A percentile compares a stretch with the other conserved stretches of the same genome.
Conservation (phyloP, 2,888 invertebrate genomes). For the Cosmopolites sordidus region DNA sequence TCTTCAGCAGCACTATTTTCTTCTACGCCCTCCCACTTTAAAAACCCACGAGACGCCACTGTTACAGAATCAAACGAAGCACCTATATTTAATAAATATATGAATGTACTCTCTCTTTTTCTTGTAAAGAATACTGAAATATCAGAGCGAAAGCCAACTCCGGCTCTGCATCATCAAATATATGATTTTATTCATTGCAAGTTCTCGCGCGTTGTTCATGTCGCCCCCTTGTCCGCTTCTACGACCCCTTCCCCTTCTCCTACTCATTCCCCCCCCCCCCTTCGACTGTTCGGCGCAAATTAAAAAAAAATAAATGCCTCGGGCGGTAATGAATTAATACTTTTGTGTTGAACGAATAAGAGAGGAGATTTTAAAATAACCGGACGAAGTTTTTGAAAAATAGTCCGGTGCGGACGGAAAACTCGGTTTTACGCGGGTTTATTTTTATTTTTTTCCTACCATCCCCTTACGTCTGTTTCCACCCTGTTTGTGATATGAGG, state of each 20-base stretch:
- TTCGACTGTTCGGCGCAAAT: constrained; percentile 18
- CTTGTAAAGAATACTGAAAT: too few relatives aligned
- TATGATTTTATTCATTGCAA: constrained; percentile 1
- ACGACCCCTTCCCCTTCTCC: not conserved
- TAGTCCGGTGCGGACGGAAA: not conserved
- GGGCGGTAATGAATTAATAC: constrained; percentile 27
- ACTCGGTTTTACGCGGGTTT: not conserved
- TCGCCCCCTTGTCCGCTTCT: too few relatives aligned
- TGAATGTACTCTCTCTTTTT: too few relatives aligned
- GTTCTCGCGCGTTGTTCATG: not conserved
- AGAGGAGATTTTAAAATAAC: constrained; percentile 27
- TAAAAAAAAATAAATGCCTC: constrained; percentile 27
- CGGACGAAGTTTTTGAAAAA: constrained; percentile 10
- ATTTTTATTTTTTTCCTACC: not conserved
- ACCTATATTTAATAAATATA: too few relatives aligned
- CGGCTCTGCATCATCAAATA: not conserved
- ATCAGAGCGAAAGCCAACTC: too few relatives aligned
- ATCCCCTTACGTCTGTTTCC: not conserved
- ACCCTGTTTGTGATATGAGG: not conserved
- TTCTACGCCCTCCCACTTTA: too few relatives aligned
- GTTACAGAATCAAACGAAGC: too few relatives aligned
- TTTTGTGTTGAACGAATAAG: constrained; percentile 25
- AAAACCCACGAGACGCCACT: too few relatives aligned
- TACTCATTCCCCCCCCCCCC: not conserved
- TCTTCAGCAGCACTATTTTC: too few relatives aligned